Evolutionary conservation across 92 coral and sea anemone genomes (phyloP).

Genomic region (Scolanthus callimorphus): DNA sequence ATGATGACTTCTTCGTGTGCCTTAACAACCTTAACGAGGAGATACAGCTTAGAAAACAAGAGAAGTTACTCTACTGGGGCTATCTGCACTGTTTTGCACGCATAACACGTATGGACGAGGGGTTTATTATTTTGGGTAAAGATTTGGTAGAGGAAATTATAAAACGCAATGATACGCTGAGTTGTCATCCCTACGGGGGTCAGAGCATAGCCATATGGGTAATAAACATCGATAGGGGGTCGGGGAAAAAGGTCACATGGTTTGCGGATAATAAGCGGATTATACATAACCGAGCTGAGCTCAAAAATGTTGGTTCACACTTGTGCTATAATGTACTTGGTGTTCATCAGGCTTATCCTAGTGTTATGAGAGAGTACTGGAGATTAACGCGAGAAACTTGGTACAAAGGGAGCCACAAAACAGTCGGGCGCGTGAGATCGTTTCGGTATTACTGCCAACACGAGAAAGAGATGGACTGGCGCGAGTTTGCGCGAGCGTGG

Average conservation of each 20-base stretch:
- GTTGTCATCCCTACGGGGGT: constrained; percentile 27
- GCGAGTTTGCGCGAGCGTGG: neutral
- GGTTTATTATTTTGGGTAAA: constrained; percentile 13
- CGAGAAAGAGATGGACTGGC: constrained; percentile 6
- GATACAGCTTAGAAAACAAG: constrained; percentile 21
- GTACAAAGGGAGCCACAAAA: neutral
- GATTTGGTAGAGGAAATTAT: constrained; percentile 27
- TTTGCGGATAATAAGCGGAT: constrained; percentile 22
- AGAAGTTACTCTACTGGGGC: constrained; percentile 33
- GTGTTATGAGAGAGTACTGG: constrained; percentile 13
- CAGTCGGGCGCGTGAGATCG: neutral
- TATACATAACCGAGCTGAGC: neutral
- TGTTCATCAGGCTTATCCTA: constrained; percentile 23
- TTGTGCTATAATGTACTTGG: constrained; percentile 12
- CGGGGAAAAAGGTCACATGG: constrained; percentile 21
- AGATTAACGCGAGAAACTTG: constrained; percentile 11
- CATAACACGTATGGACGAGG: constrained; percentile 31
- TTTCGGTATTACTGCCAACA: neutral
- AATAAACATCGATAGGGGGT: constrained; percentile 7
- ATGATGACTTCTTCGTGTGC: constrained; percentile 37
- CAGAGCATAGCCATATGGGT: constrained; percentile 29
- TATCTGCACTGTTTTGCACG: constrained; percentile 7
- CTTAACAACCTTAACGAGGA: constrained; percentile 20
- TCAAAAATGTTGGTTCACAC: neutral
- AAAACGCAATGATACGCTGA: constrained; percentile 12